Base-by-base conservation (phyloP, 1,140 invertebrate species). In the Orius insidiosus region DNA sequence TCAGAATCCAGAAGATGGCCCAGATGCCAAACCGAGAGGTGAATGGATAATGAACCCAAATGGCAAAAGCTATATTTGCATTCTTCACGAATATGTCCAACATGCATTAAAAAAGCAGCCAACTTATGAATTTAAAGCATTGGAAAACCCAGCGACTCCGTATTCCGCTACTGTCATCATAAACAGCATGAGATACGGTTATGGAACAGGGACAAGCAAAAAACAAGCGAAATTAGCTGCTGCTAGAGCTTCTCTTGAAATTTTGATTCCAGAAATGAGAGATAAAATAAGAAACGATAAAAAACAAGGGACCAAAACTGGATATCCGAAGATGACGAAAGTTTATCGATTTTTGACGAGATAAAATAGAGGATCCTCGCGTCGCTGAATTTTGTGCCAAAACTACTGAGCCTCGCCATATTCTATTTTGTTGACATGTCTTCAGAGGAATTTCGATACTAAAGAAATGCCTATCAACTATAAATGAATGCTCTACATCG, bases 81-180 rank as follows among this genome's bases (percentile, higher is more conserved):
- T 95, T 59, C 70, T 97, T 44, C 90, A 96, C 59, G 90, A 96
- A 64, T 96, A 95, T 67, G 85, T 94, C 18, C 88, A 94, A 54
- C 85, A 92, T 60, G 86, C 87, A 7, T 65, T 94, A 43, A 86
- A 89, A 61, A 85, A 88, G 47, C 88, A 95, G 56, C 90, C 90
- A 3, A 79, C 78, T 6, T 97, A 95, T 64, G 75, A 82, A 60
- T 95, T 92, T 61, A 83, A 84, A 59, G 88, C 95, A 71, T 67
- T 93, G 54, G 88, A 95, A 66, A 94, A 94, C 68, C 83, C 89
- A 4, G 76, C 84, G 7, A 88, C 80, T 1, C 92, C 92, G 1
- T 95, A 95, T 65, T 80, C 86, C 45, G 90, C 90, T 18, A 87
- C 86, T 41, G 87, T 95, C 37, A 78, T 78, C 35, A 93, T 96